Conservation (phyloP, 1,140 invertebrate species). For the Contarinia nasturtii region DNA sequence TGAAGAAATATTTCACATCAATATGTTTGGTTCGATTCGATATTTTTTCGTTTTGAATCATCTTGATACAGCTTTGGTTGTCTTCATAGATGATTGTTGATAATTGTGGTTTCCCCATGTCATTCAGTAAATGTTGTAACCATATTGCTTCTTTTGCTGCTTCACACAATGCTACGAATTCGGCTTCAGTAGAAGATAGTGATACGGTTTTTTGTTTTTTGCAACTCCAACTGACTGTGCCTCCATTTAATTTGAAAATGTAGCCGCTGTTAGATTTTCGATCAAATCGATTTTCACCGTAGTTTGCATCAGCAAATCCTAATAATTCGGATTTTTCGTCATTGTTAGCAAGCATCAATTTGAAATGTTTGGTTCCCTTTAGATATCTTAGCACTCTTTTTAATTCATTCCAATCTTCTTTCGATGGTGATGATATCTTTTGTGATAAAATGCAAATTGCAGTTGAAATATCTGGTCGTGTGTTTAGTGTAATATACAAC, state of each 20-base stretch:
- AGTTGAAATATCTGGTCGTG: conserved; percentile 7
- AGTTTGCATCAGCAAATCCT: conserved; percentile 8
- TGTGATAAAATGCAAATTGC: neutral
- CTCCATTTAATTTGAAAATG: conserved; percentile 10
- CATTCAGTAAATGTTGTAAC: conserved; percentile 12
- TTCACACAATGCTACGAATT: conserved; percentile 25
- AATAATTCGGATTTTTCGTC: neutral
- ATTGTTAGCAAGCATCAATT: neutral
- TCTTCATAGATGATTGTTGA: conserved; percentile 3
- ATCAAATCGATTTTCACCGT: conserved; percentile 3
- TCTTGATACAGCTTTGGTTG: conserved; percentile 4
- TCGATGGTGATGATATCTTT: neutral
- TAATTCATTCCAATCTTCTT: conserved; percentile 1
- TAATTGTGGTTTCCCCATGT: conserved; percentile 7
- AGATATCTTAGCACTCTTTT: conserved; percentile 19
- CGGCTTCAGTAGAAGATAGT: conserved; percentile 26
- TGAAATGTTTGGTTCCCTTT: conserved; percentile 11
- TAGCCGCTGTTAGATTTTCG: conserved; percentile 6
- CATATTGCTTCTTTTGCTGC: conserved; percentile 21
- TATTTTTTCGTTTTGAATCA: conserved; percentile 1
- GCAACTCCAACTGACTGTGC: conserved; percentile 21
- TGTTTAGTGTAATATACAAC: conserved; percentile 6
- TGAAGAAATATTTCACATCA: too few relatives aligned
- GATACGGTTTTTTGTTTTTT: conserved; percentile 25
- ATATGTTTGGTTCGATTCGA: conserved; percentile 7